phyloP scores from a whole-genome alignment of 2,797 vertebrate genomes.

The Gastrophryne carolinensis region DNA sequence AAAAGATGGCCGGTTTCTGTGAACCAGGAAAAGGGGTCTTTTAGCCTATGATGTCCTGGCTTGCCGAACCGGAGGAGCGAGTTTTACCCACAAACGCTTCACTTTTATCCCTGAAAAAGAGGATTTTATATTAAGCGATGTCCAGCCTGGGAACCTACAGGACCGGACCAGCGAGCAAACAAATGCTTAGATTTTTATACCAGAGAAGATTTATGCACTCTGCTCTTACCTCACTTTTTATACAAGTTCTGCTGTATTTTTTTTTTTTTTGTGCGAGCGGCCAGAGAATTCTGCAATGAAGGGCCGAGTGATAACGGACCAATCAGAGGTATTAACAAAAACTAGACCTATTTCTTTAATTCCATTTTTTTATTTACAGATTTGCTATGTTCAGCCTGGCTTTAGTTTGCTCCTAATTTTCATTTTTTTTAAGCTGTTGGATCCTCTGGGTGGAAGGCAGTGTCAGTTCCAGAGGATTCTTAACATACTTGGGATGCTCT shows the following conservation, averaged over 20 bases:
- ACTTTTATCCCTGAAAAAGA: too few species aligned
- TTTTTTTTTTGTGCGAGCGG: slow-evolving; percentile 28
- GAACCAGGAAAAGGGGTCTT: not conserved
- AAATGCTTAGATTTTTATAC: not conserved
- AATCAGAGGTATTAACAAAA: not conserved
- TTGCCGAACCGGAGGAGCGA: not conserved
- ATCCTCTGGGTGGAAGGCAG: too few species aligned
- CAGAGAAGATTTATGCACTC: slow-evolving; percentile 24
- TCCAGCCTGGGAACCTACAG: too few species aligned
- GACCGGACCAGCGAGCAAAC: too few species aligned
- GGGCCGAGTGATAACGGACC: not conserved
- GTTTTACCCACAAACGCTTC: not conserved
- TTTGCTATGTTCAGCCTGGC: not conserved
- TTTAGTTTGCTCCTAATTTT: too few species aligned
- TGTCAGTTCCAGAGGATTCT: too few species aligned
- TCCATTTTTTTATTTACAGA: not conserved
- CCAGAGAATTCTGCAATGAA: not conserved
- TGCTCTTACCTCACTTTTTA: slow-evolving; percentile 37
- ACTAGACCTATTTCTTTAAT: not conserved
- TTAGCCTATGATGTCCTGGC: not conserved
- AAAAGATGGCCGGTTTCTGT: not conserved
- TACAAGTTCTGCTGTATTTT: slow-evolving; percentile 28
- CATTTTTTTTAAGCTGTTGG: too few species aligned
- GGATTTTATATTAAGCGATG: too few species aligned
- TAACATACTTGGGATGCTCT: too few species aligned